phyloP scores from a whole-genome alignment of 2,888 invertebrate species.

The Coremacera marginata region DNA sequence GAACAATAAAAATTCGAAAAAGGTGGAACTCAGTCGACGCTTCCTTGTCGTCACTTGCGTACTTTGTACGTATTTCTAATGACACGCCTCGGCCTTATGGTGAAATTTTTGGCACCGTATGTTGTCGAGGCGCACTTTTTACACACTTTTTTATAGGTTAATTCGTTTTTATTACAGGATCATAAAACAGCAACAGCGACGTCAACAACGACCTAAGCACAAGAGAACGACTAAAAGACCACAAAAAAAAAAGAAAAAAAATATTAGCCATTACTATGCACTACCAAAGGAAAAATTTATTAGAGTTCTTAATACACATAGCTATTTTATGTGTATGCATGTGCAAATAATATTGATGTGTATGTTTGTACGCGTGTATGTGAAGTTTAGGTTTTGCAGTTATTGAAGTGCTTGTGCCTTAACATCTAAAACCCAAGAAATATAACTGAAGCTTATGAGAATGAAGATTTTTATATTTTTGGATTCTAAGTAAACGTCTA shows the following conservation, averaged over 20 bases:
- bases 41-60: background rate
- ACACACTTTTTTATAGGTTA: conserved; percentile 61
- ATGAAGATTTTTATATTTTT: too few relatives aligned
- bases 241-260: background rate
- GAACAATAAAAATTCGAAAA: conserved; percentile 12
- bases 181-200: conserved; percentile 56
- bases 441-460: too few relatives aligned
- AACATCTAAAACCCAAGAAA: too few relatives aligned
- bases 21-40: conserved; percentile 9
- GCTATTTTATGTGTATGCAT: background rate
- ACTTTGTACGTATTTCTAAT: conserved; percentile 40
- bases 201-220: background rate
- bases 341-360: background rate
- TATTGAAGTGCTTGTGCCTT: too few relatives aligned
- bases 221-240: background rate
- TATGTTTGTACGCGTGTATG: too few relatives aligned
- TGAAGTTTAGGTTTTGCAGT: too few relatives aligned
- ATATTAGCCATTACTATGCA: background rate
- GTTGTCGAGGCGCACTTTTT: conserved; percentile 59
- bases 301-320: conserved; percentile 2
- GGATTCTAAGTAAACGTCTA: too few relatives aligned
- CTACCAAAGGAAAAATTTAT: conserved; percentile 24
- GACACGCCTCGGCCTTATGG: conserved; percentile 62
- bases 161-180: conserved; percentile 65
- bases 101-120: conserved; percentile 51